Evolutionary conservation across 2,888 invertebrate species (phyloP).

Genomic region (Oscheius sp.): DNA sequence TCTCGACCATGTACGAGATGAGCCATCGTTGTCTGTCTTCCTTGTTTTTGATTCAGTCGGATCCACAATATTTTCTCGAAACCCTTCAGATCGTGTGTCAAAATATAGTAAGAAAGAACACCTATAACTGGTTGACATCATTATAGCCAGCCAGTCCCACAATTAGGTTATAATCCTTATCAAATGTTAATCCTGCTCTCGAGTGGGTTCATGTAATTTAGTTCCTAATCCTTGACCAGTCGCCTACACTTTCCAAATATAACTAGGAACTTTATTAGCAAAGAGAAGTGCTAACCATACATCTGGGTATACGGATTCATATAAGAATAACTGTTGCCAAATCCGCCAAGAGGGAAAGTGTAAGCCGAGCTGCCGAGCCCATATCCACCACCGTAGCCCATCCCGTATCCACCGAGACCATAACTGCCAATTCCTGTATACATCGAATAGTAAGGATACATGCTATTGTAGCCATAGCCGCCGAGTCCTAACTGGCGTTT

Average conservation of each 20-base stretch:
- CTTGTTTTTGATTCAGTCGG: too few relatives aligned
- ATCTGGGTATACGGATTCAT: slow-evolving; percentile 17
- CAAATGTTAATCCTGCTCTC: not conserved
- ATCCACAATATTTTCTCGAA: too few relatives aligned
- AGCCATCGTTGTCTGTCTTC: too few relatives aligned
- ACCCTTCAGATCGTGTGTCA: too few relatives aligned
- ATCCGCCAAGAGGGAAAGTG: slow-evolving; percentile 33
- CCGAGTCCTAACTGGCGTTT: slow-evolving; percentile 8
- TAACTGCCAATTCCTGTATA: not conserved
- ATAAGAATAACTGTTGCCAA: not conserved
- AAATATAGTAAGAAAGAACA: too few relatives aligned
- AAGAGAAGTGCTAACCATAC: slow-evolving; percentile 11
- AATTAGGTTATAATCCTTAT: too few relatives aligned
- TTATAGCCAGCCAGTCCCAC: too few relatives aligned
- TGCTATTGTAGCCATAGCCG: slow-evolving; percentile 26
- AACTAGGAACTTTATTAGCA: not conserved
- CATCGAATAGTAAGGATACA: slow-evolving; percentile 24
- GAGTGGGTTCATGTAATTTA: slow-evolving; percentile 1
- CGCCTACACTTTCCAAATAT: not conserved
- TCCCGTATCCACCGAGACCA: not conserved
- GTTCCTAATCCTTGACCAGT: slow-evolving; percentile 2
- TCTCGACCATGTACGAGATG: too few relatives aligned
- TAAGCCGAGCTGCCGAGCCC: slow-evolving; percentile 7
- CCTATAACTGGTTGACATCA: too few relatives aligned
- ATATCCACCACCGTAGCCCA: not conserved